Evolutionary conservation across 1,140 invertebrate species (phyloP).

Genomic region (Diabrotica virgifera): DNA sequence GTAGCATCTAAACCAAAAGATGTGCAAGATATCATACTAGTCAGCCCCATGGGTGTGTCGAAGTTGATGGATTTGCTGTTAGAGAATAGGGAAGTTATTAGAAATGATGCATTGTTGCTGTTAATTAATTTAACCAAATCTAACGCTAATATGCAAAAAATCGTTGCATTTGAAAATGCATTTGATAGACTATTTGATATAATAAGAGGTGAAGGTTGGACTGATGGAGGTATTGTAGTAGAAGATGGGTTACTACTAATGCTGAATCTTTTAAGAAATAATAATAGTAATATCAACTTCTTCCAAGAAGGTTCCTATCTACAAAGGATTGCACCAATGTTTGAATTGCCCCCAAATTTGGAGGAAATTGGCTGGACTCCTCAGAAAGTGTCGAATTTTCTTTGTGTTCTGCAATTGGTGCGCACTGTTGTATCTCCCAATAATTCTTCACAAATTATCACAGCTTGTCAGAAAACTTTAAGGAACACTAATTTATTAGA

Average conservation of each 20-base stretch:
- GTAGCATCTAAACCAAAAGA: slow-evolving; percentile 81
- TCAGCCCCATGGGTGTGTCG: slow-evolving; percentile 95
- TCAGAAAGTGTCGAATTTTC: slow-evolving; percentile 93
- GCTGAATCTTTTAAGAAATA: slow-evolving; percentile 91
- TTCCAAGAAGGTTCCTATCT: slow-evolving; percentile 98
- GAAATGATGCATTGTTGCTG: slow-evolving; percentile 94
- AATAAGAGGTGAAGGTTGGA: slow-evolving; percentile 86
- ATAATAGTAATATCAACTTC: slow-evolving; percentile 97
- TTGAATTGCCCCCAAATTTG: slow-evolving; percentile 66
- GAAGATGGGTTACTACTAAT: slow-evolving; percentile 97
- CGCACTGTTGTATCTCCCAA: slow-evolving; percentile 57
- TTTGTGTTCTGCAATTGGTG: slow-evolving; percentile 87
- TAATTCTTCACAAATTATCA: slow-evolving; percentile 54
- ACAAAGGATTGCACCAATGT: slow-evolving; percentile 84
- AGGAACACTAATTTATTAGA: slow-evolving; percentile 76
- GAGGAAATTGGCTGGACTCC: slow-evolving; percentile 84
- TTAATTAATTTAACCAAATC: slow-evolving; percentile 90
- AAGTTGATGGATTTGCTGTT: slow-evolving; percentile 94
- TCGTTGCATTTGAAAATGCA: slow-evolving; percentile 98
- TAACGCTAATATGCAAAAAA: slow-evolving; percentile 98
- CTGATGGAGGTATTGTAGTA: slow-evolving; percentile 95
- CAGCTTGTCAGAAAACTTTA: slow-evolving; percentile 87
- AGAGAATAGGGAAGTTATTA: slow-evolving; percentile 92
- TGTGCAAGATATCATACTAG: slow-evolving; percentile 91
- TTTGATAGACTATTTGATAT: slow-evolving; percentile 96